Conservation (phyloP, 2,888 invertebrate species). For the Drosophila nr. perissopoda region DNA sequence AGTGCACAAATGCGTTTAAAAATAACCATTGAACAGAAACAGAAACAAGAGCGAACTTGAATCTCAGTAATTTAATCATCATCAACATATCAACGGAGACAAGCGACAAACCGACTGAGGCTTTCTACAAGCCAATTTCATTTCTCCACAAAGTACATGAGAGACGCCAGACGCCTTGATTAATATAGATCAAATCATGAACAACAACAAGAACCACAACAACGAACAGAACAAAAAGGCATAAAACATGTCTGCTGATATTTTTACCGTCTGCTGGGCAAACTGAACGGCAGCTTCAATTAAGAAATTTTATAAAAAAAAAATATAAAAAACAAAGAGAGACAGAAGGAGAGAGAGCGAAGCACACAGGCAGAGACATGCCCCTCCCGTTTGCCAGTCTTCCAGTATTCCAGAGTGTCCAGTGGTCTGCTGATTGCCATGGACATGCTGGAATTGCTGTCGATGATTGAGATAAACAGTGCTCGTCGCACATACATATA, state of each 20-base stretch:
- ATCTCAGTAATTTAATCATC: conserved; percentile 19
- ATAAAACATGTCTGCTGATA: conserved; percentile 55
- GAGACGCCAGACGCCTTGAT: conserved; percentile 68
- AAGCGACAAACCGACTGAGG: conserved; percentile 25
- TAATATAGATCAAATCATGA: conserved; percentile 77
- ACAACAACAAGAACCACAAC: conserved; percentile 25
- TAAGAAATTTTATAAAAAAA: conserved; percentile 77
- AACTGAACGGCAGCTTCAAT: conserved; percentile 69
- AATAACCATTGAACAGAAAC: conserved; percentile 24
- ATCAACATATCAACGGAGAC: conserved; percentile 5
- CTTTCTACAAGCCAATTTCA: conserved; percentile 50
- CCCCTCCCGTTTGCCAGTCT: conserved; percentile 3
- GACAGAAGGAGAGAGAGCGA: conserved; percentile 27
- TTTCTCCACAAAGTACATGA: conserved; percentile 11
- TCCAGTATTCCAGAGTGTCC: conserved; percentile 22
- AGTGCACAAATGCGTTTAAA: conserved; percentile 22
- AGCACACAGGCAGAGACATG: not conserved
- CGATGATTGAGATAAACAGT: conserved; percentile 78
- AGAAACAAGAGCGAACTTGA: conserved; percentile 1
- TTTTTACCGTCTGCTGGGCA: conserved; percentile 55
- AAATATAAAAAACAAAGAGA: conserved; percentile 30
- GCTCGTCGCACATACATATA: conserved; percentile 38
- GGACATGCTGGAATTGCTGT: conserved; percentile 65
- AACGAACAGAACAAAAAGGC: conserved; percentile 28
- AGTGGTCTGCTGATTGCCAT: conserved; percentile 57